These are phyloP conservation scores for Spodoptera exigua DNA, from an alignment of 2,888 invertebrate species.

Conservation along the genomic window DNA sequence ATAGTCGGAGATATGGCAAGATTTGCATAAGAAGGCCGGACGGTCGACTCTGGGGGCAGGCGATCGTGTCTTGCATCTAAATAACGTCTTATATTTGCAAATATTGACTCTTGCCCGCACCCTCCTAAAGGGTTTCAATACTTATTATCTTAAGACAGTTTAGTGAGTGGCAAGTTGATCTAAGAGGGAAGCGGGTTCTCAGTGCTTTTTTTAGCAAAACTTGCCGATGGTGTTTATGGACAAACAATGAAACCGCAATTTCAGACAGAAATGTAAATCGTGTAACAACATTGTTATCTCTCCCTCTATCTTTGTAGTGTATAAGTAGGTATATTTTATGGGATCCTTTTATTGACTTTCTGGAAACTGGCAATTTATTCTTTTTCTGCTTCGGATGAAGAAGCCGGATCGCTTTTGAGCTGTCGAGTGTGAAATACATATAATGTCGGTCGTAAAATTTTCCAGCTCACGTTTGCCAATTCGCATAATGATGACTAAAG, in stretches of 20 bases:
- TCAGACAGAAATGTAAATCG: constrained; percentile 32
- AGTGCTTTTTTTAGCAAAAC: constrained; percentile 51
- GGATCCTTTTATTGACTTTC: constrained; percentile 16
- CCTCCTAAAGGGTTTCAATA: constrained; percentile 81
- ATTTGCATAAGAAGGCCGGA: constrained; percentile 85
- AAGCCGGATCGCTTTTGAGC: constrained; percentile 7
- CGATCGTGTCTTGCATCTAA: constrained; percentile 87
- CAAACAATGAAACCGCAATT: constrained; percentile 36
- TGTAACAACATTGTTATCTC: constrained; percentile 15
- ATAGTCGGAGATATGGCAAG: constrained; percentile 79
- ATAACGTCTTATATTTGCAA: constrained; percentile 88
- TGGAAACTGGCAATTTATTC: constrained; percentile 2
- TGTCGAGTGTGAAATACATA: constrained; percentile 15
- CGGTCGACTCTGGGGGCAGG: constrained; percentile 74
- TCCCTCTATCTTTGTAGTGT: not conserved
- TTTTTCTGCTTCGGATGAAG: constrained; percentile 8
- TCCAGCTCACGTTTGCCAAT: constrained; percentile 30
- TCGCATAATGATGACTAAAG: constrained; percentile 53
- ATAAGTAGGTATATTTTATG: constrained; percentile 17
- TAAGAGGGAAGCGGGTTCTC: constrained; percentile 66
- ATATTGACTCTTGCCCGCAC: constrained; percentile 86
- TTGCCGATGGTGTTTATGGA: constrained; percentile 41
- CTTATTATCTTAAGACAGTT: constrained; percentile 84
- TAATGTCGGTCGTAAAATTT: constrained; percentile 38
- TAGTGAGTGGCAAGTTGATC: constrained; percentile 77